Base-by-base conservation (phyloP, 1,140 invertebrate genomes). In the Drosophila bocqueti region DNA sequence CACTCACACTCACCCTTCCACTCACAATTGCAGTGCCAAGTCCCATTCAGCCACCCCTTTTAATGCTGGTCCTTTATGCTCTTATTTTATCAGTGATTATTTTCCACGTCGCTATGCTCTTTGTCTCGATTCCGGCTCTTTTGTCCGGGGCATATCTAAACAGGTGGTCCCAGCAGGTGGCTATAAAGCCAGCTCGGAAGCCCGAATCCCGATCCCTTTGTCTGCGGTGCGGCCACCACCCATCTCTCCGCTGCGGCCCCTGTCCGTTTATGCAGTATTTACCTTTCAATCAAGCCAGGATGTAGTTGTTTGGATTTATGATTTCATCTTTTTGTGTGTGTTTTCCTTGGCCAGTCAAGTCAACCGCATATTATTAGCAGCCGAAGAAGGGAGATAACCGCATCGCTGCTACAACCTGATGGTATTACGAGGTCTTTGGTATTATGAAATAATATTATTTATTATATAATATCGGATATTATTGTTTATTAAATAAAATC, bases 61-160 rank as follows among this genome's bases (percentile, higher is more conserved):
- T 21, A 36, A 47, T 76, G 50, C 36, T 63, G 60, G 62, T 58
- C 68, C 74, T 79, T 90, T 76, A 79, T 90, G 60, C 85, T 76
- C 81, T 87, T 87, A 87, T 87, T 79, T 69, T 90, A 89, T 89
- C 84, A 90, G 78, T 85, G 85, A 91, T 90, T 90, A 91, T 91
- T 90, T 90, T 90, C 85, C 85, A 91, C 86, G 85, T 91, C 86
- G 81, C 58, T 85, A 76, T 85, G 82, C 55, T 84, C 82, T 82
- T 90, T 90, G 85, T 87, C 69, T 64, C 69, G 69, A 16, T 18
- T 16, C 69, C 58, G 61, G 73, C 45, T 54, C 77, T 49, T 89
- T 87, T 87, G 84, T 90, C 64, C 52, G 42, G 40, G 6, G 60
- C 65, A 78, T 91, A 91, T 90, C 86, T 90, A 90, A 90, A 91